Base-by-base conservation (phyloP, 1,140 invertebrate genomes). In the Potamilus streckersoni region DNA sequence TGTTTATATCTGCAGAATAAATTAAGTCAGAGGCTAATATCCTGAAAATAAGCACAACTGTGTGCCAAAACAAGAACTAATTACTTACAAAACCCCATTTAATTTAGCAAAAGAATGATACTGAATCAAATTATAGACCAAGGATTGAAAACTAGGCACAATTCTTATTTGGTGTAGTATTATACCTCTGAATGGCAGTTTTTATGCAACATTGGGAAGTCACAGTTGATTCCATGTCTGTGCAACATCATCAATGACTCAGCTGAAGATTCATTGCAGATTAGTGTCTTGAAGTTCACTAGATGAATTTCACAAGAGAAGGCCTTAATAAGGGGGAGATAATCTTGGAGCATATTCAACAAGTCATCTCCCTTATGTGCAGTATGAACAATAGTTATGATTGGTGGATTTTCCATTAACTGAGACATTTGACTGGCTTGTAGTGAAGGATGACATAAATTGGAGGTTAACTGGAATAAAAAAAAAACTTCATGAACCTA, bases 291-390 rank as follows among this genome's bases (percentile, higher is more conserved):
- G 6, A 87, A 69, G 69, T 86, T 86, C 12, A 87, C 58, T 16
- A 87, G 63, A 70, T 83, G 75, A 4, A 81, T 64, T 6, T 76
- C 73, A 73, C 85, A 87, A 58, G 85, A 76, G 62, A 82, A 72
- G 17, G 91, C 92, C 23, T 92, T 87, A 78, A 87, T 91, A 85
- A 88, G 56, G 27, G 72, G 60, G 74, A 15, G 20, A 23, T 70
- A 49, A 31, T 27, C 38, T 19, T 49, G 27, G 16, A 23, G 14
- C 16, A 23, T 31, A 59, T 19, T 16, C 19, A 49, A 31, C n/a
- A n/a, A 16, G 15, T 60, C 12, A 1, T 19, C 27, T 57, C 38
- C 27, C 49, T 61, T 70, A 23, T 55, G n/a, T 69, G 49, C n/a
- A 0, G 19, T 69, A 12, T 38, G 6, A 20, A 6, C 57, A 19